phyloP scores from a whole-genome alignment of 2,888 invertebrate genomes.

The Hydropsyche betteni region DNA sequence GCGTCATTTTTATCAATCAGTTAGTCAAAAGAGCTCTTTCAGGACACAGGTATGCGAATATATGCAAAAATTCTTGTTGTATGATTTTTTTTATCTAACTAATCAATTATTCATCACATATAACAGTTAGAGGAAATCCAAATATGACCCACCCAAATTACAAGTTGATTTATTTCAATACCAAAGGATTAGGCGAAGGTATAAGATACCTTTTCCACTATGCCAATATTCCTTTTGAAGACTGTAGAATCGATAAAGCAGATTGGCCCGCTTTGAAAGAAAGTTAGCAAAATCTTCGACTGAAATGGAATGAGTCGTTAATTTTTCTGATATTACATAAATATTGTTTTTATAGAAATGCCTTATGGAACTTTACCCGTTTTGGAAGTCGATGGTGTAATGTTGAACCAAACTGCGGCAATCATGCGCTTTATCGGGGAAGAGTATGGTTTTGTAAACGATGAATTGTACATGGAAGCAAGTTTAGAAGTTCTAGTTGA shows the following conservation, averaged over 20 bases:
- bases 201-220: constrained; percentile 48
- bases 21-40: too few relatives aligned
- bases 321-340: background rate
- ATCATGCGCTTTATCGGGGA: constrained; percentile 66
- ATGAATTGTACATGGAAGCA: constrained; percentile 62
- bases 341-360: background rate
- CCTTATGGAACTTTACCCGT: constrained; percentile 56
- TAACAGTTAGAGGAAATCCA: too few relatives aligned
- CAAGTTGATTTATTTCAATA: constrained; percentile 50
- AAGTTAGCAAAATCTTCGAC: constrained; percentile 37
- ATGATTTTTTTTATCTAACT: too few relatives aligned
- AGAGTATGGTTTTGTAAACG: constrained; percentile 61
- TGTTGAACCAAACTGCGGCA: constrained; percentile 61
- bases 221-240: constrained; percentile 47
- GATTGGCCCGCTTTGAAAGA: constrained; percentile 50
- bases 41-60: too few relatives aligned
- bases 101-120: too few relatives aligned
- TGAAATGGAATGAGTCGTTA: background rate
- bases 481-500: constrained; percentile 62
- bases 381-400: constrained; percentile 61
- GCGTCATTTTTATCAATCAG: too few relatives aligned
- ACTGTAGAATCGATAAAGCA: constrained; percentile 43
- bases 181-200: constrained; percentile 45
- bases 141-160: constrained; percentile 48
- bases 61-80: too few relatives aligned